Percentiles rank a stretch among this genome's conserved stretches.
These are phyloP conservation scores for Machaerirhynchus nigripectus DNA, from an alignment of 2,113 vertebrate genomes.

Conservation along the genomic window DNA sequence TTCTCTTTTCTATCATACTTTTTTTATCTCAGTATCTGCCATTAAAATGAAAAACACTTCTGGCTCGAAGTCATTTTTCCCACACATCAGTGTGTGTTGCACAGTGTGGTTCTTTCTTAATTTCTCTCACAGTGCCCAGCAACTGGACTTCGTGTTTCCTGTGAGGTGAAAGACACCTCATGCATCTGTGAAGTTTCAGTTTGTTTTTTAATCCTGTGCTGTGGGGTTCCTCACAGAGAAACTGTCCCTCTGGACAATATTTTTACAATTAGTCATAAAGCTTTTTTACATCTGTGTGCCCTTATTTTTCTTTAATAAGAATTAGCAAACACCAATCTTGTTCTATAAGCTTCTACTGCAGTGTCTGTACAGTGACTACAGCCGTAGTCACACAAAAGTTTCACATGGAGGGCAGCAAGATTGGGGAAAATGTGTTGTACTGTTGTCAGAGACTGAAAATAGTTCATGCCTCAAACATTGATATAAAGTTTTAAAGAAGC, in stretches of 20 bases:
- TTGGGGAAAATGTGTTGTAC: accelerated
- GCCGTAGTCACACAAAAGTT: not conserved
- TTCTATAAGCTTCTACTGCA: not conserved
- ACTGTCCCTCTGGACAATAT: not conserved
- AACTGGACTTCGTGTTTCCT: not conserved
- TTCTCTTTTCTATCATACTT: not conserved
- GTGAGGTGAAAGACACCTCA: not conserved
- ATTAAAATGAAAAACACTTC: not conserved
- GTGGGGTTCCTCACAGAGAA: not conserved
- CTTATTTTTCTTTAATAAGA: not conserved
- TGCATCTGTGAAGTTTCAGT: not conserved
- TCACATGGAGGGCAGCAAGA: accelerated
- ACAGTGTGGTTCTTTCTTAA: not conserved
- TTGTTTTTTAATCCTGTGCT: not conserved
- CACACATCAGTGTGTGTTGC: not conserved
- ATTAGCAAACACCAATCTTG: not conserved
- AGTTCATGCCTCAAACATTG: too few species aligned
- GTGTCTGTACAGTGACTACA: not conserved
- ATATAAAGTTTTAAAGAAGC: too few species aligned
- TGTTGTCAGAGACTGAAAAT: not conserved
- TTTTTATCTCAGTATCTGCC: not conserved
- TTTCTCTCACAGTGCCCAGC: not conserved
- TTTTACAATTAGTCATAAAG: not conserved
- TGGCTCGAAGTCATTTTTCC: not conserved
- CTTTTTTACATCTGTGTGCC: not conserved